Base-by-base conservation (phyloP, 2,888 invertebrate species). In the Drosophila mulleri region DNA sequence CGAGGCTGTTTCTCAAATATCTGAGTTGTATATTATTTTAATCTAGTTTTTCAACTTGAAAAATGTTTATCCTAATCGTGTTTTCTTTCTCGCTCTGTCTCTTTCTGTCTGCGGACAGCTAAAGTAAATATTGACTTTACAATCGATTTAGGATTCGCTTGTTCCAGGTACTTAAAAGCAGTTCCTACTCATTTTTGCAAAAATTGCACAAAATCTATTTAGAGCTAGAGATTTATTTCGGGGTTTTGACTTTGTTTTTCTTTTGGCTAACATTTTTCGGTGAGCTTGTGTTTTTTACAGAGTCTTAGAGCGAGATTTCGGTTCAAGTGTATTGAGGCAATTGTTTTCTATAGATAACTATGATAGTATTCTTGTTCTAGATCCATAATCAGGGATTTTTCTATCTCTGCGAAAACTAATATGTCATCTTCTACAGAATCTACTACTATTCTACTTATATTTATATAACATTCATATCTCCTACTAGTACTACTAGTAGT, bases 101-200 rank as follows among this genome's bases (percentile, higher is more conserved):
- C 42, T 56, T 1, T 32, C 39, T 57, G 35, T 37, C 16, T 32
- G 16, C 32, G 11, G 12, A 39, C 37, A 52, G 20, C 44, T 45
- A 80, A 84, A 89, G 72, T 79, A 85, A 91, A 91, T 91, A 91
- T 90, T 91, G 91, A 90, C 91, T 89, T 76, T 90, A 65, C 78
- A 88, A 86, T 90, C 80, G 83, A 78, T 75, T 87, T 89, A 84
- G 65, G 72, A 60, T 20, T 60, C 52, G 4, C 41, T 7, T 1
- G 2, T 80, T 69, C 65, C 69, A 80, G 77, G 85, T 82, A 81
- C 48, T 29, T 29, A 11, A 8, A 23, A 23, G 14, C 7, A 35
- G 8, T 32, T 32, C 1, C 39, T 20, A 14, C 12, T 44, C 32
- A 54, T 60, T 50, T 62, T 67, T 48, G 62, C 65, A 66, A 61